These are phyloP conservation scores for Margaritifera margaritifera DNA, from an alignment of 2,888 invertebrate species.

Conservation along the genomic window DNA sequence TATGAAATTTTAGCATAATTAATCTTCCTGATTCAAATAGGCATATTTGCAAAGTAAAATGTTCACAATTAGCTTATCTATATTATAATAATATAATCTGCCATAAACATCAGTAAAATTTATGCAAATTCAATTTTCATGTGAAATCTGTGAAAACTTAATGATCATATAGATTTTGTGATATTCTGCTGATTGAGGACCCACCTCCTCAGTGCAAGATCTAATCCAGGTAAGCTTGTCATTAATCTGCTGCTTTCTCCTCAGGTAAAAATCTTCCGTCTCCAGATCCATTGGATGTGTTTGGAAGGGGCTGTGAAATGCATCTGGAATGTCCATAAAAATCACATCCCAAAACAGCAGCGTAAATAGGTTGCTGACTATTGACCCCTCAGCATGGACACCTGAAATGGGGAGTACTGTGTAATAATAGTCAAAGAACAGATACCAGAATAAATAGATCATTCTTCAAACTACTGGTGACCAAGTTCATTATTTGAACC, in stretches of 20 bases:
- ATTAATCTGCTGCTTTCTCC: conserved; percentile 79
- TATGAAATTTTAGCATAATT: too few relatives aligned
- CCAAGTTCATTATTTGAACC: too few relatives aligned
- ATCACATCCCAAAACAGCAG: conserved; percentile 88
- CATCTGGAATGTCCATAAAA: conserved; percentile 77
- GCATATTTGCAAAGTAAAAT: too few relatives aligned
- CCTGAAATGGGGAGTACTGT: conserved; percentile 73
- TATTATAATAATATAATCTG: too few relatives aligned
- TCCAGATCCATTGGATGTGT: conserved; percentile 83
- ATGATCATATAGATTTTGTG: background rate
- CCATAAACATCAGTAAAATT: too few relatives aligned
- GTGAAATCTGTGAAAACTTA: too few relatives aligned
- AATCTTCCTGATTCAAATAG: too few relatives aligned
- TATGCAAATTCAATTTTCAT: too few relatives aligned
- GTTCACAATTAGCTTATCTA: too few relatives aligned
- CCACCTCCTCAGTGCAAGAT: conserved; percentile 47
- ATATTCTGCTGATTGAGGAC: background rate
- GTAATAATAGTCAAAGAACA: background rate
- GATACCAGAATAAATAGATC: background rate
- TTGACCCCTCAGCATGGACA: conserved; percentile 83
- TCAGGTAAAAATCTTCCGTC: conserved; percentile 79
- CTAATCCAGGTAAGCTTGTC: conserved; percentile 72
- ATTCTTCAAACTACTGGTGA: too few relatives aligned
- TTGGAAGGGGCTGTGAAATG: conserved; percentile 81
- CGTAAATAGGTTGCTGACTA: conserved; percentile 79